Conservation (phyloP, 1,140 invertebrate genomes). For the Magallana ariakensis region DNA sequence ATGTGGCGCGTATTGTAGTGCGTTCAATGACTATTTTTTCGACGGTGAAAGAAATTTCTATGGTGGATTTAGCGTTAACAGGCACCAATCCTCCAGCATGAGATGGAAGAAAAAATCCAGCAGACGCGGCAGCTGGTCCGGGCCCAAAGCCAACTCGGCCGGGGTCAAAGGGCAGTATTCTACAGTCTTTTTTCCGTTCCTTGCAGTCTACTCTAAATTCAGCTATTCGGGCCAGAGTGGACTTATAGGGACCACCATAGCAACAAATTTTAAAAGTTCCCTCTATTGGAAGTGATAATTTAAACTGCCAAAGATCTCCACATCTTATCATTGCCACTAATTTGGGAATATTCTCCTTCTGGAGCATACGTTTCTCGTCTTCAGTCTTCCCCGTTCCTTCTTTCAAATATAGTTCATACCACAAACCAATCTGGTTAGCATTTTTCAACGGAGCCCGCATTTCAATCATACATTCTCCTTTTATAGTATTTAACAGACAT, state of each 20-base stretch:
- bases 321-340: conserved; percentile 59
- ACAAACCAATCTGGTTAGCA: conserved; percentile 48
- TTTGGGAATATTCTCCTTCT: conserved; percentile 52
- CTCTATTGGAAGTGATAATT: conserved; percentile 54
- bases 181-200: conserved; percentile 36
- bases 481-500: conserved; percentile 42
- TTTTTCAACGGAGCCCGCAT: conserved; percentile 52
- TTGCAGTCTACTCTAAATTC: conserved; percentile 58
- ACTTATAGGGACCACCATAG: conserved; percentile 57
- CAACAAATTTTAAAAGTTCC: conserved; percentile 57
- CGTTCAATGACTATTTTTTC: conserved; percentile 42
- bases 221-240: conserved; percentile 36
- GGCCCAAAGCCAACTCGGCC: conserved; percentile 59
- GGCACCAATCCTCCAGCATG: conserved; percentile 54
- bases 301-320: conserved; percentile 52
- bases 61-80: background rate
- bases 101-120: conserved; percentile 58
- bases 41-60: conserved; percentile 41
- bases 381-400: conserved; percentile 29
- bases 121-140: conserved; percentile 49
- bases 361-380: conserved; percentile 21
- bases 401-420: conserved; percentile 57
- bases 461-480: conserved; percentile 47
- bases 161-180: conserved; percentile 53
- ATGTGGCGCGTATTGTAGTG: conserved; percentile 36